Base-by-base conservation (phyloP, 2,888 invertebrate species). In the Chalcosyrphus nemorum region DNA sequence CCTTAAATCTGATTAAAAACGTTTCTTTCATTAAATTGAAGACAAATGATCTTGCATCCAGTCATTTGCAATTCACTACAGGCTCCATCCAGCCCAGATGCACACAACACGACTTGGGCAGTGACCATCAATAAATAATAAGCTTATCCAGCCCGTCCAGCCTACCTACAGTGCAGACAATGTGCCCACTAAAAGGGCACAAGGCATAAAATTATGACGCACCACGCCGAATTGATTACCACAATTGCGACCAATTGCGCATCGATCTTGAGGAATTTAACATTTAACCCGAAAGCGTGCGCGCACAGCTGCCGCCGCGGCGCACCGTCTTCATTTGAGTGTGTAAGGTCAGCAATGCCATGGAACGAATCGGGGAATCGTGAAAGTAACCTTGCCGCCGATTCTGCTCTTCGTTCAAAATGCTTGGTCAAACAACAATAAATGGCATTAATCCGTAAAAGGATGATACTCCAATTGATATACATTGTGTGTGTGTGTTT, bases 401-500 rank as follows among this genome's bases (percentile, higher is more conserved):
- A 38, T 17, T 54, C 52, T 35, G 56, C 54, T 54, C 52, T 17
- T 24, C 24, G n/a, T n/a, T n/a, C 38, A 27, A 2, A 29, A 13
- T 11, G 52, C 68, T 21, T 56, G 41, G 32, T 21, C 68, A 56
- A 21, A 27, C 59, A 21, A 27, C 59, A 56, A 74, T 66, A 66
- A 56, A 66, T 66, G 66, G 21, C 57, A 50, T 57, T 32, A 66
- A 75, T 66, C 75, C 29, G 66, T 75, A 57, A 75, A 65, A 75
- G 75, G 66, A 66, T 75, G 75, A 57, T 75, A 57, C 63, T 47
- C 45, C 63, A 27, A 57, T 47, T 75, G 45, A 35, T 65, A 32
- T 38, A n/a, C 47, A 66, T 75, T 74, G 63, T 63, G 13, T 74
- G 11, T 6, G 15, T 43, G 19, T n/a, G n/a, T n/a, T n/a, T n/a